Evolutionary conservation across 2,888 invertebrate genomes (phyloP), one percentile per base, ranked within the genome.

Genomic region (Hipparchia sbordonii): DNA sequence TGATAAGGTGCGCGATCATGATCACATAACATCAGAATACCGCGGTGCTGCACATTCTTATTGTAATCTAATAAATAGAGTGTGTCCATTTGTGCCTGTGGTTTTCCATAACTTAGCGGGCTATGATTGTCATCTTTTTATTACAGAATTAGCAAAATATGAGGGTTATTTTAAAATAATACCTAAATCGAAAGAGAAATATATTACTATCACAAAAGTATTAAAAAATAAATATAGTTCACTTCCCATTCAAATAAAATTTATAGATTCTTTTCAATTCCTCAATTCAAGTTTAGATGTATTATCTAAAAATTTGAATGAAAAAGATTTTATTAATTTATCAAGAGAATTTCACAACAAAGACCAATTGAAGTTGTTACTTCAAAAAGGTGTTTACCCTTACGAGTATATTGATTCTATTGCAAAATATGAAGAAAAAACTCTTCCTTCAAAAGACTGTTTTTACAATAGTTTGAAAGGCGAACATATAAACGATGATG

Each of bases 181-280:
- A 52, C 67, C 67, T 4, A 71, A 71, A 48, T 9, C 60, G 9
- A 60, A 60, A 39, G 60, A 60, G 10, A 60, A 60, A 39, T 60
- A 60, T 63, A 56, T 70, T 57, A 63, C 63, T 4, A 48, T 70
- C 8, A 65, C 70, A 33, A 70, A 70, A 23, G 51, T 63, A 48
- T 56, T 70, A 23, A 56, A 54, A 65, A 70, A 56, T 33, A 45
- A 45, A 9, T 48, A 70, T 62, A 33, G 48, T 45, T 46, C 6
- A 23, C 39, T 6, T 39, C 46, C 70, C 8, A 56, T 63, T n/a
- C 54, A 70, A 70, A 66, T 60, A n/a, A 72, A 71, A 59, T 74
- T 75, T 62, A 66, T 75, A 54, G 75, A 73, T 72, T 73, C 72
- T 9, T 74, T 72, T 70, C 67, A 23, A 23, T 23, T 23, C 23